Percentiles rank a stretch among this genome's conserved stretches.
Conservation (phyloP, 2,888 invertebrate species). For the Sesia bembeciformis region DNA sequence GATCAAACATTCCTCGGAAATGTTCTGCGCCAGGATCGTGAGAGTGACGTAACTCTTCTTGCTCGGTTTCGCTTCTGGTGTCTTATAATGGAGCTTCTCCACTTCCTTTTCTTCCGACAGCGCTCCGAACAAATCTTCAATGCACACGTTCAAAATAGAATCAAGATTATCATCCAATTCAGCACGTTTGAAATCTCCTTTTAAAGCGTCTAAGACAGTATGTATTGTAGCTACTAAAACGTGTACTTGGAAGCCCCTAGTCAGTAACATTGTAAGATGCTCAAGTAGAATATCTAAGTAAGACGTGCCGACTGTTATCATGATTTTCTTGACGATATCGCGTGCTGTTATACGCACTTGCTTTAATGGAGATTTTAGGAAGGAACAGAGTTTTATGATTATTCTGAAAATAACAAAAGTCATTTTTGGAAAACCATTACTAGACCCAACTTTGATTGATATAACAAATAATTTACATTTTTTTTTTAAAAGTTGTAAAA, state of each 20-base stretch:
- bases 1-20: conserved; percentile 83
- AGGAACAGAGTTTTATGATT: conserved; percentile 91
- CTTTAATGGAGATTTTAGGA: conserved; percentile 90
- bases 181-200: conserved; percentile 78
- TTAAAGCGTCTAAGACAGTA: conserved; percentile 83
- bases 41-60: conserved; percentile 91
- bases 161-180: conserved; percentile 87
- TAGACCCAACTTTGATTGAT: too few species aligned
- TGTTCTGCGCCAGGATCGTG: conserved; percentile 84
- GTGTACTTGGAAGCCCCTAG: conserved; percentile 94
- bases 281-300: conserved; percentile 85
- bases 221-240: conserved; percentile 93
- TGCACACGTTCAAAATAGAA: conserved; percentile 87
- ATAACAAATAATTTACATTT: too few species aligned
- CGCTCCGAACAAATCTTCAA: conserved; percentile 90
- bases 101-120: conserved; percentile 95
- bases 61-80: conserved; percentile 85
- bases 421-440: not conserved
- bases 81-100: conserved; percentile 84
- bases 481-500: not conserved
- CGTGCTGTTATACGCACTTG: conserved; percentile 89
- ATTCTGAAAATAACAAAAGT: conserved; percentile 71
- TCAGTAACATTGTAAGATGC: conserved; percentile 86
- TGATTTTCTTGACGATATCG: conserved; percentile 94
- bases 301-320: conserved; percentile 86